Evolutionary conservation across 2,888 invertebrate genomes (phyloP), one percentile per base, ranked within the genome.

Genomic region (Conops quadrifasciatus): DNA sequence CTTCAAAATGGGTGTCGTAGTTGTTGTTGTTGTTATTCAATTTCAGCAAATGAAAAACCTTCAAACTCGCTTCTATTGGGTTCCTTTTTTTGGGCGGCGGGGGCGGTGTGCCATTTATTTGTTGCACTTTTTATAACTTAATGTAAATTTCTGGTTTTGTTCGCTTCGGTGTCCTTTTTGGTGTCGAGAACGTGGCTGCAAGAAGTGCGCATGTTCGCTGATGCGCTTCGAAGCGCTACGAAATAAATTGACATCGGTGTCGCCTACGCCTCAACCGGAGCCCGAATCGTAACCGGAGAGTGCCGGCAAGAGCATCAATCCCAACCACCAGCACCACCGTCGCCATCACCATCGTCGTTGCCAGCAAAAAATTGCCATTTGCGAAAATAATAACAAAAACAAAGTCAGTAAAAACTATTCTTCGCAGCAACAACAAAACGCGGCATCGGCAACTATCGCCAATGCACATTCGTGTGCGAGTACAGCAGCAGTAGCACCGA

Each of bases 41-140:
- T 53, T 79, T 75, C 83, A 83, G 79, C 82, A 83, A 83, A 83
- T 83, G 83, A 81, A 79, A 83, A 83, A 77, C 80, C 81, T 78
- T 80, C 78, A 82, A 80, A 80, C 78, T 82, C 78, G 36, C 75
- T 82, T 83, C 80, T 82, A 81, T 80, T 80, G 81, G 79, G 80
- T 80, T 80, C 77, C 77, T 77, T 83, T 78, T 79, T 78, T 80
- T 80, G 81, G 70, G 65, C 43, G 30, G 49, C 63, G 30, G 24
- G 28, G 58, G 65, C 45, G 63, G 66, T n/a, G 60, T 69, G 70
- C 70, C 51, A 45, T 51, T 71, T 71, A 13, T 62, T 43, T 67
- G 71, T 53, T 71, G 53, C 53, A 56, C 53, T 56, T 56, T 56
- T 56, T 56, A 56, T 21, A n/a, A 58, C 28, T 58, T 1, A 49